phyloP scores from a whole-genome alignment of 1,140 invertebrate genomes.

The Papilio polytes region DNA sequence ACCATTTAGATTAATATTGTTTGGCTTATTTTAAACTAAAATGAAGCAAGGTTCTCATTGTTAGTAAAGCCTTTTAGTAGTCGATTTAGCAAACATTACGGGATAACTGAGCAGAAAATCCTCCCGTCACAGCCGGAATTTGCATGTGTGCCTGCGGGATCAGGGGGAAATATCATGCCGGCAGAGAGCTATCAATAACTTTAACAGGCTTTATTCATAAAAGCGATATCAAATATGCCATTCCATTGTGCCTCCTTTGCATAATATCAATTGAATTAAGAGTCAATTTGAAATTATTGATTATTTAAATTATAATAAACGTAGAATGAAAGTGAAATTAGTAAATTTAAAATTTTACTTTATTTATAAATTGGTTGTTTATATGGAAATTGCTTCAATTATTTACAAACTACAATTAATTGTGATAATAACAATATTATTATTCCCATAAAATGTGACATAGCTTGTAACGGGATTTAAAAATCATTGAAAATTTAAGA shows the following conservation, averaged over 20 bases:
- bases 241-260: neutral
- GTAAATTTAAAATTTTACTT: neutral
- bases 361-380: neutral
- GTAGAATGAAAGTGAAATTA: neutral
- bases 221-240: constrained; percentile 18
- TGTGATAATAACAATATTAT: neutral
- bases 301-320: neutral
- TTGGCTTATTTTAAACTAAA: neutral
- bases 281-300: neutral
- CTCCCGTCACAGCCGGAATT: constrained; percentile 32
- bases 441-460: neutral
- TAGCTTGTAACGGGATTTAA: neutral
- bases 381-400: neutral
- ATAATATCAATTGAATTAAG: constrained; percentile 22
- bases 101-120: constrained; percentile 35
- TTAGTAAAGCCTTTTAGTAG: neutral
- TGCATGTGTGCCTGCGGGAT: constrained; percentile 15
- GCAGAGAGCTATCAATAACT: constrained; percentile 34
- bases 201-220: constrained; percentile 33
- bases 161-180: constrained; percentile 22
- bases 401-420: neutral
- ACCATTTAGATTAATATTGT: neutral
- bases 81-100: constrained; percentile 30
- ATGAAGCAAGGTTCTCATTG: neutral
- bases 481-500: neutral